Base-by-base conservation (phyloP, 1,140 invertebrate species). In the Drosophila kanapiae region DNA sequence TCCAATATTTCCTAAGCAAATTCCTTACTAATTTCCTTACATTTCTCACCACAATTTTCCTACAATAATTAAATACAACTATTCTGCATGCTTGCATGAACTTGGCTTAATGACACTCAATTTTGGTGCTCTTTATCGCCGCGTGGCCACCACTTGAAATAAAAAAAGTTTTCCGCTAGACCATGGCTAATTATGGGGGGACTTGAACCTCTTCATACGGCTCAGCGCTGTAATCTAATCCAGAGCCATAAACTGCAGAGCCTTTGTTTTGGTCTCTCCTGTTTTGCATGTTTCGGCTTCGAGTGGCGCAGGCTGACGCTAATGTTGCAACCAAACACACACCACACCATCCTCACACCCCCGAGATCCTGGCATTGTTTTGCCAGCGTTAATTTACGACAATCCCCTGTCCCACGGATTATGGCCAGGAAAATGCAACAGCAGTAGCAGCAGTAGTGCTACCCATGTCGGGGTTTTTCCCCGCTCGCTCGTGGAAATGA, bases 361-460 rank as follows among this genome's bases (percentile, higher is more conserved):
- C 47, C 68, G 35, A 56, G 45, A n/a, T 61, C 56, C 37, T 29
- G 57, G 31, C 61, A 64, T 60, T 57, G 62, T 72, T 63, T 70
- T 48, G 62, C 43, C 75, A 81, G 82, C 80, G 76, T 86, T 86
- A 87, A 87, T 87, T 87, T 87, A 87, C 83, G 84, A 87, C 83
- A 83, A 88, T 86, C 65, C 83, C 80, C 85, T 75, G 62, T 75
- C 45, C 71, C 58, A 40, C 75, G 84, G 78, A 77, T 84, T 86
- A 85, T 64, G 63, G 56, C 38, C 51, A 60, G 68, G 68, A 70
- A 83, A 91, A 64, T 82, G 70, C 81, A 90, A 59, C 62, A 59
- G 56, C 70, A 63, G 37, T 9, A 6, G 38, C 38, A 48, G 40
- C 31, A 37, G 31, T 35, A 23, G 45, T 23, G 27, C 8, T 29